A percentile compares a stretch with the other conserved stretches of the same genome.
phyloP scores from a whole-genome alignment of 2,113 vertebrate genomes.

The Poeciliopsis occidentalis region DNA sequence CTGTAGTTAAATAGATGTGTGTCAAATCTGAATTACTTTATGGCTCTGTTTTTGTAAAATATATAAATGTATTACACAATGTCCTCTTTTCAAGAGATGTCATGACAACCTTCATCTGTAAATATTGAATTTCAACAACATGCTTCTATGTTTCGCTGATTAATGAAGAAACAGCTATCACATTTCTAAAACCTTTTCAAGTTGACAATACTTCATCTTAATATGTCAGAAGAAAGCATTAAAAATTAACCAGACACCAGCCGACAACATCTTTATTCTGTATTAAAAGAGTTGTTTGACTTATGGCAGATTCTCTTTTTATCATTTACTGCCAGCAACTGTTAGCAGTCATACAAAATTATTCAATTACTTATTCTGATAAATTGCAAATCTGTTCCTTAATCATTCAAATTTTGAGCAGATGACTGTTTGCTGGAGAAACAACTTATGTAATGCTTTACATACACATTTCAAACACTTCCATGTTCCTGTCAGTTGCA shows the following conservation, averaged over 20 bases:
- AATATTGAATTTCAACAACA: not conserved
- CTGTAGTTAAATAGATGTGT: not conserved
- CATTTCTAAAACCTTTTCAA: not conserved
- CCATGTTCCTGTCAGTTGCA: conserved; percentile 10
- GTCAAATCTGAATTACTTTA: not conserved
- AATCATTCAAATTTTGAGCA: not conserved
- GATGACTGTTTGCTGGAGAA: not conserved
- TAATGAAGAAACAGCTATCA: not conserved
- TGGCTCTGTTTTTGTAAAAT: not conserved
- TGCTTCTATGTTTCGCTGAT: not conserved
- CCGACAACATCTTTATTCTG: not conserved
- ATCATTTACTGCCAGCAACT: not conserved
- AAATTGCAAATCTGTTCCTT: not conserved
- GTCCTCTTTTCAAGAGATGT: not conserved
- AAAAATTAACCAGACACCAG: too few relatives aligned
- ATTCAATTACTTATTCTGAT: not conserved
- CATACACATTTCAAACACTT: conserved; percentile 61
- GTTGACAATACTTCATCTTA: not conserved
- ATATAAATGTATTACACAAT: not conserved
- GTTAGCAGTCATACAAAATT: not conserved
- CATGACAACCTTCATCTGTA: not conserved
- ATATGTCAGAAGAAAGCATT: not conserved
- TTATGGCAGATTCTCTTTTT: not conserved
- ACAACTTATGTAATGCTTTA: conserved; percentile 27
- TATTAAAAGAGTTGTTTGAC: not conserved